Conservation (phyloP, 2,797 vertebrate species). For the Prunella strophiata region DNA sequence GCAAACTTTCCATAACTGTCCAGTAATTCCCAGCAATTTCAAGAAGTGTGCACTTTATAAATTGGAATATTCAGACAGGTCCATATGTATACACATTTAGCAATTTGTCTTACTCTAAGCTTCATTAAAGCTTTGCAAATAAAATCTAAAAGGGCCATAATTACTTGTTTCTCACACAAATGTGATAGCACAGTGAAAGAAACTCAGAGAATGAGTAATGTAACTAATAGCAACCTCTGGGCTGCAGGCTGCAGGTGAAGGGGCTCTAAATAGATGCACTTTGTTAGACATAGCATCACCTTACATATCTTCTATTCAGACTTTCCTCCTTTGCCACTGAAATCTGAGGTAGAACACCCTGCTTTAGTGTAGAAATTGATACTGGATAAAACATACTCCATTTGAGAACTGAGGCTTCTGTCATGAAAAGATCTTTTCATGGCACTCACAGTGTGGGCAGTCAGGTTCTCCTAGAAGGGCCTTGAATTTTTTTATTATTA, state of each 20-base stretch:
- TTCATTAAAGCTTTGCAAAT: not conserved
- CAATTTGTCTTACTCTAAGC: not conserved
- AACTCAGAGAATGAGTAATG: not conserved
- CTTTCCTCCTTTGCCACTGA: not conserved
- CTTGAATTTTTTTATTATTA: not conserved
- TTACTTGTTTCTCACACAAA: not conserved
- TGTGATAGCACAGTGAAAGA: not conserved
- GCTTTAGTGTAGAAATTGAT: not conserved
- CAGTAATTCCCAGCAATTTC: not conserved
- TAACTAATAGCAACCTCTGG: not conserved
- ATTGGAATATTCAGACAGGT: not conserved
- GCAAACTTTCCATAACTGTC: not conserved
- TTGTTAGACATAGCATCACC: not conserved
- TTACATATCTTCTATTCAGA: not conserved
- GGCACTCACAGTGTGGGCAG: not conserved
- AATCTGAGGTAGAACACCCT: not conserved
- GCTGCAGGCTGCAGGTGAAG: not conserved
- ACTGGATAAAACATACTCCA: not conserved
- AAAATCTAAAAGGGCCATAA: not conserved
- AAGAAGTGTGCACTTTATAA: not conserved
- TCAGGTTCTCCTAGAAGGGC: not conserved
- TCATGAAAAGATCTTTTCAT: slow-evolving; percentile 49
- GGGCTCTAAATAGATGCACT: not conserved
- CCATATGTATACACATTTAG: not conserved
- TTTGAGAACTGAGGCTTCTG: not conserved